These are phyloP conservation scores for Drosophila neotestacea DNA, from an alignment of 2,888 invertebrate species.

Conservation along the genomic window DNA sequence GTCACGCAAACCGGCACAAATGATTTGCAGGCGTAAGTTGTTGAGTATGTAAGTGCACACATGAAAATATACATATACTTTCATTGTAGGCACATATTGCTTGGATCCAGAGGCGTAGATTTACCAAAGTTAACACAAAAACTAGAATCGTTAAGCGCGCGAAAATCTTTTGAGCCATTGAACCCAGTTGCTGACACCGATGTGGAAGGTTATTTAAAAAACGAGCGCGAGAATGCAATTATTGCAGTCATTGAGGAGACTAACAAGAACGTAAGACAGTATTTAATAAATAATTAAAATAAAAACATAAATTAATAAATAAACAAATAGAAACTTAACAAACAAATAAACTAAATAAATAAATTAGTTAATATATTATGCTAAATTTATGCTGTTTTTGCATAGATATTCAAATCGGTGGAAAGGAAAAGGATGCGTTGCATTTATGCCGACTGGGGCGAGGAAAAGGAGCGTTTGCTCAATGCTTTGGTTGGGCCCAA, in stretches of 20 bases:
- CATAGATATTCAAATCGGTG: conserved; percentile 88
- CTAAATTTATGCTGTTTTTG: too few relatives aligned
- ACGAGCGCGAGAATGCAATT: conserved; percentile 97
- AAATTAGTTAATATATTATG: not conserved
- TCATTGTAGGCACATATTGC: conserved; percentile 90
- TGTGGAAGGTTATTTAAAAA: conserved; percentile 94
- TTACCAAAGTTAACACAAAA: conserved; percentile 97
- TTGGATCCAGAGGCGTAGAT: conserved; percentile 97
- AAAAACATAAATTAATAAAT: too few relatives aligned
- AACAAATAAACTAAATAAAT: too few relatives aligned
- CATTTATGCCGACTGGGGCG: conserved; percentile 95
- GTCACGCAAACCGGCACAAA: conserved; percentile 93
- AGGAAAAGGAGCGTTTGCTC: conserved; percentile 94
- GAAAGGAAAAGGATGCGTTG: conserved; percentile 91
- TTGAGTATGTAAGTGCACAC: not conserved
- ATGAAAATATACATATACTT: conserved; percentile 1
- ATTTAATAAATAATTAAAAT: too few relatives aligned
- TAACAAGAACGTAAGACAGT: conserved; percentile 89
- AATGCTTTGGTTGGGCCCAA: conserved; percentile 95
- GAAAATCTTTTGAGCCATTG: conserved; percentile 94
- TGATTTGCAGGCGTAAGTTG: conserved; percentile 93
- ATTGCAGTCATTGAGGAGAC: conserved; percentile 95
- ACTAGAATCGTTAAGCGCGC: conserved; percentile 93
- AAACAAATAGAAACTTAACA: too few relatives aligned
- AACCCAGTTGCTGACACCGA: conserved; percentile 96